These are phyloP conservation scores for Heliconius nattereri DNA, from an alignment of 1,140 invertebrate species.

Conservation along the genomic window DNA sequence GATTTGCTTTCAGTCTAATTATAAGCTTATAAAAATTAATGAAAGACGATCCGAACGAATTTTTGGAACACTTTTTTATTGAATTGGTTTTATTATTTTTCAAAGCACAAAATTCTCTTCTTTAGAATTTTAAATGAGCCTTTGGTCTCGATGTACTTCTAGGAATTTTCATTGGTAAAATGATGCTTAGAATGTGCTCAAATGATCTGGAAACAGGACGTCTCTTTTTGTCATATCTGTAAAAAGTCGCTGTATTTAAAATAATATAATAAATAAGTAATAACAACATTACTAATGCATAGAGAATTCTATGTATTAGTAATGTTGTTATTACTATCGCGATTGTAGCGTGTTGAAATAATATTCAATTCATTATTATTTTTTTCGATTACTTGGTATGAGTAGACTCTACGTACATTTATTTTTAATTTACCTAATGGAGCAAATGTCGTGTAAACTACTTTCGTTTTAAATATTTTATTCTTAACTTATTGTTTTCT, in stretches of 20 bases:
- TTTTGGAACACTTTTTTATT: constrained; percentile 1
- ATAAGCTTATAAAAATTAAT: constrained; percentile 42
- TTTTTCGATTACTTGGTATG: not conserved
- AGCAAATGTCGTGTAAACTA: constrained; percentile 44
- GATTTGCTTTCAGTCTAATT: constrained; percentile 51
- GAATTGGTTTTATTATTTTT: constrained; percentile 11
- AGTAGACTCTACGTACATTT: constrained; percentile 21
- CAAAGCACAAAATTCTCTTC: not conserved
- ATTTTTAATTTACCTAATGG: constrained; percentile 56
- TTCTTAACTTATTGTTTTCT: not conserved
- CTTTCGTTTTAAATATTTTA: constrained; percentile 25
- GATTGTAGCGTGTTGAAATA: not conserved
- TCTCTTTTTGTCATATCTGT: not conserved
- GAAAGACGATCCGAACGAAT: constrained; percentile 17
- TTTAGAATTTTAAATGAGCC: not conserved
- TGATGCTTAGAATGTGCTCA: not conserved
- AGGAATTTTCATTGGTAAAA: not conserved
- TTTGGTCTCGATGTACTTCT: not conserved
- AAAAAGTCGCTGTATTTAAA: not conserved
- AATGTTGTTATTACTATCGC: too few relatives aligned
- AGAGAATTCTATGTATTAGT: too few relatives aligned
- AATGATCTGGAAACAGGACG: not conserved
- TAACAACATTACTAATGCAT: not conserved
- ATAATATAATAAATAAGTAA: too few relatives aligned
- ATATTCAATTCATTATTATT: constrained; percentile 19